These are phyloP conservation scores for Heliothis virescens DNA, from an alignment of 1,140 invertebrate species.

Conservation along the genomic window DNA sequence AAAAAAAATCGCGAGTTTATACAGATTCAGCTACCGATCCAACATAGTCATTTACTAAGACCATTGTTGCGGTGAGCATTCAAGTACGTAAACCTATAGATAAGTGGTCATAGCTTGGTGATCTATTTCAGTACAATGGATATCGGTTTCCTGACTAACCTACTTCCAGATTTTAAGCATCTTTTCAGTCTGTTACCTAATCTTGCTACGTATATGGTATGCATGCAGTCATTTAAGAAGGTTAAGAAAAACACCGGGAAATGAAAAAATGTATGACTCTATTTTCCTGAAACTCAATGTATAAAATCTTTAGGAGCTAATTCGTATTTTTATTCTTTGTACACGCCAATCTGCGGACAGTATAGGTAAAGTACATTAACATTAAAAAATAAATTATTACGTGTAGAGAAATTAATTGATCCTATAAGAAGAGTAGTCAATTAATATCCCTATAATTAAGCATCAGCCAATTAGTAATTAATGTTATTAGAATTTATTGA, in stretches of 20 bases:
- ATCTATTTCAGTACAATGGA: conserved; percentile 32
- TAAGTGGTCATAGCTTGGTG: conserved; percentile 13
- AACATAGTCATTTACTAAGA: neutral
- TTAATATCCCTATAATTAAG: neutral
- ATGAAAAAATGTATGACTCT: neutral
- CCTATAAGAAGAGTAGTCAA: neutral
- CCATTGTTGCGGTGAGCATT: conserved; percentile 8
- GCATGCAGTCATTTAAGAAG: too few relatives aligned
- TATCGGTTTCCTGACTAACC: conserved; percentile 34
- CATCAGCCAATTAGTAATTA: neutral
- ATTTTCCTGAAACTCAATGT: neutral
- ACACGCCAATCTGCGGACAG: too few relatives aligned
- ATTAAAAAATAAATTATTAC: too few relatives aligned
- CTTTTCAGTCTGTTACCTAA: neutral
- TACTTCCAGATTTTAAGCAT: conserved; percentile 24
- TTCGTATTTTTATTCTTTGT: too few relatives aligned
- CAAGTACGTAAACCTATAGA: conserved; percentile 12
- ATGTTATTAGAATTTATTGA: neutral
- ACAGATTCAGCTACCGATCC: neutral
- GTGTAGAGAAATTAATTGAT: too few relatives aligned
- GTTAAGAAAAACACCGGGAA: neutral
- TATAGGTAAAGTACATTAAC: too few relatives aligned
- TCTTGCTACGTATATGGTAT: too few relatives aligned
- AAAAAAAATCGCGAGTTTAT: too few relatives aligned
- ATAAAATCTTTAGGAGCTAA: too few relatives aligned